Base-by-base conservation (phyloP, 2,888 invertebrate species). In the Nomada hirtipes region DNA sequence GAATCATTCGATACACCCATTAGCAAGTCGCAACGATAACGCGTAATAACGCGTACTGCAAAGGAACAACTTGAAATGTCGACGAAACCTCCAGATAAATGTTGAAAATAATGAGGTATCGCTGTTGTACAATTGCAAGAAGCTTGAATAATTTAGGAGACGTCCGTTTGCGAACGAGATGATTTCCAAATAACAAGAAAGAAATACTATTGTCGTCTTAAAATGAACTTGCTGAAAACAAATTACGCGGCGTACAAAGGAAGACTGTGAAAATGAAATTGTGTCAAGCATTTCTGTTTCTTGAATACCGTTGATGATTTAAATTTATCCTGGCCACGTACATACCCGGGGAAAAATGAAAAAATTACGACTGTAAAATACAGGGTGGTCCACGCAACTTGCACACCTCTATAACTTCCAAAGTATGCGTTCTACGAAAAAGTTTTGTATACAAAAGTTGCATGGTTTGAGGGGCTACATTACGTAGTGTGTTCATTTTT, bases 51-150 rank as follows among this genome's bases (percentile, higher is more conserved):
- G 7, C 7, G 36, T 7, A 36, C 36, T 36, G 36, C 7, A 36
- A 36, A 36, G 36, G 36, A 36, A 36, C 36, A 36, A 36, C 7
- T 36, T 7, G 36, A 36, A 36, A 36, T 9, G 36, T 9, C 9
- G 36, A 0, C 36, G 36, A 36, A 36, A 36, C 36, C 36, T 36
- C 36, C 7, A 36, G 18, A 13, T 13, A 11, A n/a, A 60, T 60
- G 36, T 60, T 60, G 36, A 11, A 61, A 61, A 61, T 61, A 61
- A 61, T 20, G 60, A 42, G 60, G 11, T 9, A 42, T 61, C 60
- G 42, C 11, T 36, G 9, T 36, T 60, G n/a, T 36, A 42, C n/a
- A 61, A 7, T 11, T 42, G 36, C 55, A 55, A 55, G 23, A 55
- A 55, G 23, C 11, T 2, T 10, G 23, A 55, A 20, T 20, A n/a